Base-by-base conservation (phyloP, 2,888 invertebrate species). In the Lasioglossum lativentre region DNA sequence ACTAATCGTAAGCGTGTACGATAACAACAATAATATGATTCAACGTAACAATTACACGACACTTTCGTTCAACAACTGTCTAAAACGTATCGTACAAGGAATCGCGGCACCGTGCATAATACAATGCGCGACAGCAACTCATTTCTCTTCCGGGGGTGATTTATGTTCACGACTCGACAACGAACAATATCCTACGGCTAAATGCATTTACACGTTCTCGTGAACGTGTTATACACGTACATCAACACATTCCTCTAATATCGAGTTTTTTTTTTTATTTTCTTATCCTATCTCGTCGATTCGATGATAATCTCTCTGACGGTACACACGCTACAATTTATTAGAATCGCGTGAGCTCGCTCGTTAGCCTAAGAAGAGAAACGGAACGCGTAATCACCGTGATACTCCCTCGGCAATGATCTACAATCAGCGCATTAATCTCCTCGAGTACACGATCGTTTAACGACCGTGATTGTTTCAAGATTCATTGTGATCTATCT, bases 211-310 rank as follows among this genome's bases (percentile, higher is more conserved):
- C 74, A 70, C 40, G 40, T 38, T n/a, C 40, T 75, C 59, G 52
- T 66, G n/a, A 78, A 82, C 80, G 66, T 23, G 34, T 23, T 66
- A n/a, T n/a, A 66, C 23, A 68, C 74, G 75, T 75, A 86, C 79
- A 85, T 76, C 78, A 81, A 88, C 84, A 83, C 80, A 86, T 86
- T 82, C 45, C 79, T 72, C 70, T 82, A 89, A 74, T 75, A 80
- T 84, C 71, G 66, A 82, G 84, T 5, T 66, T 34, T 56, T 12
- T 38, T 23, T n/a, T n/a, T n/a, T n/a, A n/a, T n/a, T n/a, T n/a
- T n/a, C n/a, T n/a, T 16, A 23, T 59, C 59, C 74, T 82, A 80
- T 74, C 78, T 76, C 71, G 47, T 59, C 79, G 70, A 74, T 83
- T 76, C 23, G 63, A 81, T 63, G 40, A 71, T 27, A 27, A 73